phyloP scores from a whole-genome alignment of 2,113 vertebrate species.

The Acanthochromis polyacanthus region DNA sequence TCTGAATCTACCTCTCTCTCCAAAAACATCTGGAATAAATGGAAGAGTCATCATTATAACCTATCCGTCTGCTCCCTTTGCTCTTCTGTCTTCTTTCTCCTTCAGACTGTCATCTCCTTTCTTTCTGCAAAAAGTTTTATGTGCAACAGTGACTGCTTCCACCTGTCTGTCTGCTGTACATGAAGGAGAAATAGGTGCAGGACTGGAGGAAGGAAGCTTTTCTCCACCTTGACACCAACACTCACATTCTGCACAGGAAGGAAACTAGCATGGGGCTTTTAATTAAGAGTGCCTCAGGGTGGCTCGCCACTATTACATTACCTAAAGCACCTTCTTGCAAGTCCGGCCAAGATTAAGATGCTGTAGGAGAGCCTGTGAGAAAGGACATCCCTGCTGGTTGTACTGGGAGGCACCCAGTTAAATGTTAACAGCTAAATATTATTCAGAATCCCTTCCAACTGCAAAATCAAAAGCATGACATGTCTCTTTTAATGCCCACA shows the following conservation, averaged over 20 bases:
- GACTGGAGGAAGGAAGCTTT: slow-evolving; percentile 19
- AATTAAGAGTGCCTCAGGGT: slow-evolving; percentile 72
- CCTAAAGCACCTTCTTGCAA: slow-evolving; percentile 13
- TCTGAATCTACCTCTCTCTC: neutral
- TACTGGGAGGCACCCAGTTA: slow-evolving; percentile 4
- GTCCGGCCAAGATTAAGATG: slow-evolving; percentile 40
- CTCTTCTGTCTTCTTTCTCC: slow-evolving; percentile 30
- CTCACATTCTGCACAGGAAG: slow-evolving; percentile 38
- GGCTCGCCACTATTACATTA: slow-evolving; percentile 16
- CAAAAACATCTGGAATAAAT: slow-evolving; percentile 22
- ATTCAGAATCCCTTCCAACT: neutral
- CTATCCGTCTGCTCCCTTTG: slow-evolving; percentile 46
- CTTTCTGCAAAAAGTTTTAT: slow-evolving; percentile 8
- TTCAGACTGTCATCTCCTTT: slow-evolving; percentile 23
- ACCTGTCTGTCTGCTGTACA: slow-evolving; percentile 17
- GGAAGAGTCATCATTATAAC: neutral
- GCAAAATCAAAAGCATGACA: neutral
- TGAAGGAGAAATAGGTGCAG: neutral
- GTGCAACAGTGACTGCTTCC: neutral
- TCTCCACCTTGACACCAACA: slow-evolving; percentile 21
- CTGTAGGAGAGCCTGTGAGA: neutral
- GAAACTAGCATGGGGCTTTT: slow-evolving; percentile 59
- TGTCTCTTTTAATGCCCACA: neutral
- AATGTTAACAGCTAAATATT: neutral
- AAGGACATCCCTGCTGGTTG: neutral